Conservation (phyloP, 1,140 invertebrate species). For the Papilio aristodemus region DNA sequence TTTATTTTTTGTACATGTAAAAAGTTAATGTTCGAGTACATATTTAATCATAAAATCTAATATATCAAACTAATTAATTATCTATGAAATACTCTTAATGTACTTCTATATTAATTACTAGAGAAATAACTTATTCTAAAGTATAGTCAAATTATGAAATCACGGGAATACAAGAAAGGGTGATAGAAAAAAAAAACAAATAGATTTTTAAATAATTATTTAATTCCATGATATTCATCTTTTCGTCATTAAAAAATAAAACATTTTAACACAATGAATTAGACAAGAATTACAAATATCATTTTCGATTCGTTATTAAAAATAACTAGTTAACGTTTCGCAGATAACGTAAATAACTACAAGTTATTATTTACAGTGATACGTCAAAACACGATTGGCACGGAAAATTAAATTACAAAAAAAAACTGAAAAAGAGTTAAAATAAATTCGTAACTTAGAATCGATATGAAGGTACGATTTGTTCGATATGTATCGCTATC, state of each 20-base stretch:
- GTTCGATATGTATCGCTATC: conserved; percentile 72
- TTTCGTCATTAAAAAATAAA: conserved; percentile 60
- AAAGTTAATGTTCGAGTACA: too few relatives aligned
- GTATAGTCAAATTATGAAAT: background rate
- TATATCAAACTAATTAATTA: too few relatives aligned
- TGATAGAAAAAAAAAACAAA: conserved; percentile 15
- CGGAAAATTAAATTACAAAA: conserved; percentile 56
- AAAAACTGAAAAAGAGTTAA: conserved; percentile 46
- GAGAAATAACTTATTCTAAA: background rate
- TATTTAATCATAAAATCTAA: too few relatives aligned
- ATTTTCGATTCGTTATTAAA: conserved; percentile 40
- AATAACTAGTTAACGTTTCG: conserved; percentile 25
- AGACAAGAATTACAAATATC: conserved; percentile 53
- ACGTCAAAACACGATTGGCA: conserved; percentile 62
- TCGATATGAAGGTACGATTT: conserved; percentile 64
- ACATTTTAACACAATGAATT: conserved; percentile 50
- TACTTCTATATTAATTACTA: too few relatives aligned
- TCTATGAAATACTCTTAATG: too few relatives aligned
- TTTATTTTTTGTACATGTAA: too few relatives aligned
- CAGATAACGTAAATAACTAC: conserved; percentile 27
- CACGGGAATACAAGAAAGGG: background rate
- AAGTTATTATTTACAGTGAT: conserved; percentile 58
- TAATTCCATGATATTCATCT: conserved; percentile 62
- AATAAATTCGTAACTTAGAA: conserved; percentile 49
- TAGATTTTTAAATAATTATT: conserved; percentile 58